These are phyloP conservation scores for Lordiphosa collinella DNA, from an alignment of 1,140 invertebrate species.

Conservation along the genomic window DNA sequence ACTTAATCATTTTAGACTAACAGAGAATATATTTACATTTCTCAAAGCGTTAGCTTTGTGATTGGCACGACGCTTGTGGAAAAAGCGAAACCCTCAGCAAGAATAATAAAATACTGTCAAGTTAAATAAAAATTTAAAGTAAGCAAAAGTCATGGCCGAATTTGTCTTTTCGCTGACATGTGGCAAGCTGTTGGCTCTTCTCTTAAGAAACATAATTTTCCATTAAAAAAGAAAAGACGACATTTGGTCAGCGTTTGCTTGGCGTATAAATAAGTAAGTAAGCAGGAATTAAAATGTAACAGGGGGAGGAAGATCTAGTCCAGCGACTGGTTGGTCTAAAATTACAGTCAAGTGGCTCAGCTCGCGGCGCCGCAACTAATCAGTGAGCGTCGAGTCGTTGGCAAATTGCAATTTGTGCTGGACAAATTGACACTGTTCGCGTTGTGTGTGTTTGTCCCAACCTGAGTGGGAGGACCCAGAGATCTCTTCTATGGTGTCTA, in stretches of 20 bases:
- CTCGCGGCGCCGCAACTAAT: conserved; percentile 27
- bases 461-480: not conserved
- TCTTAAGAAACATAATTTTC: conserved; percentile 55
- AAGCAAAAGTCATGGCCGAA: conserved; percentile 30
- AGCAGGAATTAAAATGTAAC: conserved; percentile 29
- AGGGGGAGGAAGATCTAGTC: not conserved
- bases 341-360: conserved; percentile 5
- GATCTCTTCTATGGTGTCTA: not conserved
- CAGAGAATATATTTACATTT: too few relatives aligned
- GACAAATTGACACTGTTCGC: conserved; percentile 21
- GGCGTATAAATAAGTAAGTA: conserved; percentile 65
- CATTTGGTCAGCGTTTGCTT: conserved; percentile 17
- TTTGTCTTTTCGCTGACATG: conserved; percentile 21
- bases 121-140: conserved; percentile 43
- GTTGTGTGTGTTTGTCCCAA: not conserved
- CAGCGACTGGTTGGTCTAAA: conserved; percentile 5
- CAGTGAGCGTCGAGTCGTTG: conserved; percentile 20
- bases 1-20: too few relatives aligned
- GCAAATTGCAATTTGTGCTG: conserved; percentile 42
- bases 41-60: too few relatives aligned
- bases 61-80: not conserved
- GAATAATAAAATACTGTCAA: conserved; percentile 18
- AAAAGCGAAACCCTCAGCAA: not conserved
- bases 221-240: conserved; percentile 42
- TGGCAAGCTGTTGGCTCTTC: conserved; percentile 23